Conservation (phyloP, 64 coral and sea anemone species). For the Montipora sp. region DNA sequence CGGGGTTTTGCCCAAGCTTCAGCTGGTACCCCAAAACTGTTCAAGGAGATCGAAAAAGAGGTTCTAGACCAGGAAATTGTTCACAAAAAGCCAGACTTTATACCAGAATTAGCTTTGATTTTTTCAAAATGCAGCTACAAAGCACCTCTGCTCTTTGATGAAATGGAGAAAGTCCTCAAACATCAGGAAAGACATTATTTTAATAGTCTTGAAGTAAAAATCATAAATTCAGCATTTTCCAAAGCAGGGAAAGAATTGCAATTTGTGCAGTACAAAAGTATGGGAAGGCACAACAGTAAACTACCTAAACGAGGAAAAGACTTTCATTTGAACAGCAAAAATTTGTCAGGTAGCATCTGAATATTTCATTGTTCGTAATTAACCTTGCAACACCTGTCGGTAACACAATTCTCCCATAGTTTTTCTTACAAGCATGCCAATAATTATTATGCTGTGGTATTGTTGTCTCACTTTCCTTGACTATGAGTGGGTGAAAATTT, state of each 20-base stretch:
- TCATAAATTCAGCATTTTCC: slow-evolving; percentile 3
- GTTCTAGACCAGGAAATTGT: slow-evolving; percentile 11
- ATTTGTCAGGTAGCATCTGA: not conserved
- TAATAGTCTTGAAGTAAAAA: not conserved
- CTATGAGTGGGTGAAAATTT: too few species aligned
- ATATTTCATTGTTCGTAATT: not conserved
- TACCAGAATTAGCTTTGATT: slow-evolving; percentile 8
- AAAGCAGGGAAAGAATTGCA: not conserved
- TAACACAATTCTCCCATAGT: too few species aligned
- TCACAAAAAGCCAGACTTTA: slow-evolving; percentile 6
- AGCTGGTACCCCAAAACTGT: not conserved
- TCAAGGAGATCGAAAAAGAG: slow-evolving; percentile 16
- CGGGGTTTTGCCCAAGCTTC: slow-evolving; percentile 5
- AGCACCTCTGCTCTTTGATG: slow-evolving; percentile 4
- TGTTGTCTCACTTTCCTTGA: too few species aligned
- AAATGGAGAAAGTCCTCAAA: not conserved
- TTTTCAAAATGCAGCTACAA: slow-evolving; percentile 42
- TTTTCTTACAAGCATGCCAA: too few species aligned
- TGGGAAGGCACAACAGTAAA: not conserved
- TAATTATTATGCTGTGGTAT: too few species aligned
- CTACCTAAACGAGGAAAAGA: not conserved
- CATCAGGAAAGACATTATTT: not conserved
- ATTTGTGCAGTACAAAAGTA: not conserved
- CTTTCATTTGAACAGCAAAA: not conserved
- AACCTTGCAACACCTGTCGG: too few species aligned